A percentile compares a stretch with the other conserved stretches of the same genome.
These are phyloP conservation scores for Phataginus tetradactyla DNA, from an alignment of 2,797 vertebrate genomes.

Conservation along the genomic window DNA sequence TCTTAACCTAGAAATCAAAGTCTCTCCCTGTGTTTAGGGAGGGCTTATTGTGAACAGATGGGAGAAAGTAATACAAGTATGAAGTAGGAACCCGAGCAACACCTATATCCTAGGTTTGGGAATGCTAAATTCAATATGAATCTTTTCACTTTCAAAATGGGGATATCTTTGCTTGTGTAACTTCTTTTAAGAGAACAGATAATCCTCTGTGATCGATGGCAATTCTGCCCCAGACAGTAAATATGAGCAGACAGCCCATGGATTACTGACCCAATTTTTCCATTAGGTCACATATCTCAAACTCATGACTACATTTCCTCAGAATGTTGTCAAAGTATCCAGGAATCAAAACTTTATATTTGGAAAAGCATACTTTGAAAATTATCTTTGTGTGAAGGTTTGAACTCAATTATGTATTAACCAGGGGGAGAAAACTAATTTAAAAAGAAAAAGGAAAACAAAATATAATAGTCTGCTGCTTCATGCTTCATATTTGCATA, in stretches of 20 bases:
- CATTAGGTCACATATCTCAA: neutral
- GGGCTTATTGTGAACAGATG: neutral
- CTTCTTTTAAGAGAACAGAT: constrained; percentile 17
- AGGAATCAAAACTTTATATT: neutral
- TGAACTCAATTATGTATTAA: neutral
- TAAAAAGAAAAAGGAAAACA: neutral
- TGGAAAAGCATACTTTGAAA: constrained; percentile 10
- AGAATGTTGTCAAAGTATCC: neutral
- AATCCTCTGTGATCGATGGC: neutral
- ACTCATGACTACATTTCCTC: neutral
- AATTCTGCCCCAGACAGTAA: neutral
- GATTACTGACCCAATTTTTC: neutral
- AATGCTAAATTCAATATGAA: neutral
- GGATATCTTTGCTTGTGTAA: neutral
- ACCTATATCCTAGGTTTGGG: neutral
- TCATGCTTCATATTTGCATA: constrained; percentile 28
- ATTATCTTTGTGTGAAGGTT: neutral
- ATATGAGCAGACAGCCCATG: neutral
- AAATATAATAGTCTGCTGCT: neutral
- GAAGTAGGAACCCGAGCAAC: neutral
- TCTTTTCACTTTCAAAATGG: neutral
- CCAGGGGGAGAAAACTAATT: neutral
- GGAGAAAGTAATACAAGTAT: neutral
- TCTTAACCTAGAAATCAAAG: neutral
- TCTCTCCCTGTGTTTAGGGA: neutral